These are phyloP conservation scores for Caenorhabditis brenneri DNA, from an alignment of 1,140 invertebrate species.

Conservation along the genomic window DNA sequence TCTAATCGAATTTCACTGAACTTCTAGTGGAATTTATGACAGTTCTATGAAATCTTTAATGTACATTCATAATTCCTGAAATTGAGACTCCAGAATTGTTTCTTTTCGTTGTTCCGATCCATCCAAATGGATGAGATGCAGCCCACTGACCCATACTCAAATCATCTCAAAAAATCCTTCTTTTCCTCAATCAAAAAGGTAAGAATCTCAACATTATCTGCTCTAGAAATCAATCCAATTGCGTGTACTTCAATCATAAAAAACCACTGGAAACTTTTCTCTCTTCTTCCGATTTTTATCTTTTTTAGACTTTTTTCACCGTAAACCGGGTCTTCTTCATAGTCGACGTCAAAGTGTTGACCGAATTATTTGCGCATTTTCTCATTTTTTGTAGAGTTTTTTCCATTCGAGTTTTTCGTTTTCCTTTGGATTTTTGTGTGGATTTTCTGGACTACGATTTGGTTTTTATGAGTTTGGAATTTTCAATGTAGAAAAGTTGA, in stretches of 20 bases:
- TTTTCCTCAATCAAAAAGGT: no score
- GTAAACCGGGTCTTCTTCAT: not conserved
- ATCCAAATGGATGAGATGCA: not conserved
- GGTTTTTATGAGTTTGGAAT: no score
- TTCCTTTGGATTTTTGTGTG: not conserved
- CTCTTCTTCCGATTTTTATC: not conserved
- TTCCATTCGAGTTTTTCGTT: no score
- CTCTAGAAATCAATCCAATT: not conserved
- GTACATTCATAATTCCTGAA: no score
- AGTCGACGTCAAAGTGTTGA: not conserved
- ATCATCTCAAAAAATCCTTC: no score
- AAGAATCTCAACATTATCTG: not conserved
- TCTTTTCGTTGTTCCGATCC: no score
- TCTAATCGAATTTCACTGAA: no score
- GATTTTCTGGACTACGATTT: not conserved
- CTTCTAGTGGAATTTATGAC: no score
- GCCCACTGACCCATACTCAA: not conserved
- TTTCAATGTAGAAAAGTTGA: no score
- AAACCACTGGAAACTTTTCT: slow-evolving; percentile 33
- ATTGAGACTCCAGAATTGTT: not conserved
- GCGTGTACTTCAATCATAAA: not conserved
- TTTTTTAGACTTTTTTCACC: not conserved
- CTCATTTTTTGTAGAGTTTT: slow-evolving; percentile 2
- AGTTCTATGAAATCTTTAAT: no score
- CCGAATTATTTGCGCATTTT: slow-evolving; percentile 26